These are phyloP conservation scores for Oxyura jamaicensis DNA, from an alignment of 2,113 vertebrate genomes.

Conservation along the genomic window DNA sequence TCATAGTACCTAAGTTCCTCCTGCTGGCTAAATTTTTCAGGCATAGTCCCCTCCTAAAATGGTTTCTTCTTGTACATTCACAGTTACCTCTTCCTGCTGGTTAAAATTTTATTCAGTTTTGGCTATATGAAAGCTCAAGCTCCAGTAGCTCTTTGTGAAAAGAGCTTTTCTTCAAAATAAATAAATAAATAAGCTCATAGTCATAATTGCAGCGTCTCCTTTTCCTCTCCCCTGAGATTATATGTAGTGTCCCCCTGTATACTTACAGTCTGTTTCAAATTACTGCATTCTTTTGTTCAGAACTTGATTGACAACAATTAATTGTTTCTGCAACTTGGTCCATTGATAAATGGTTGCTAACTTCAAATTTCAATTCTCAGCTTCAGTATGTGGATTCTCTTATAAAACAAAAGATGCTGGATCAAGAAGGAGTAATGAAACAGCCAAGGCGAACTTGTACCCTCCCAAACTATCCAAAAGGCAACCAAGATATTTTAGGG, in stretches of 20 bases:
- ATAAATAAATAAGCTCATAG: background rate
- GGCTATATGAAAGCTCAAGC: background rate
- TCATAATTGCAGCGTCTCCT: background rate
- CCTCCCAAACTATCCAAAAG: conserved; percentile 78
- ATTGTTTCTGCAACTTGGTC: background rate
- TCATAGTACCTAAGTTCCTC: background rate
- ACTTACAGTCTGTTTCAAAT: background rate
- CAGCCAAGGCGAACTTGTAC: conserved; percentile 81
- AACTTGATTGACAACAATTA: background rate
- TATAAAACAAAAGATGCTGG: conserved; percentile 71
- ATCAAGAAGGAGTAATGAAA: conserved; percentile 72
- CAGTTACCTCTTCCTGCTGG: background rate
- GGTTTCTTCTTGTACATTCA: background rate
- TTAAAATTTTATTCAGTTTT: background rate
- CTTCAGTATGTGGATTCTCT: conserved; percentile 72
- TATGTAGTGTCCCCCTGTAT: background rate
- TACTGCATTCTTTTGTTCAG: background rate
- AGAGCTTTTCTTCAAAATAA: background rate
- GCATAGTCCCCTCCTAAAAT: background rate
- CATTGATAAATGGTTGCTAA: background rate
- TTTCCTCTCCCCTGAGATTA: background rate
- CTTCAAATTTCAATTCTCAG: conserved; percentile 70
- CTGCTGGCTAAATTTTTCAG: background rate
- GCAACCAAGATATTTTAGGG: conserved; percentile 86
- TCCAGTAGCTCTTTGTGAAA: background rate